phyloP scores from a whole-genome alignment of 2,888 invertebrate species.

The Metallyticus violacea region DNA sequence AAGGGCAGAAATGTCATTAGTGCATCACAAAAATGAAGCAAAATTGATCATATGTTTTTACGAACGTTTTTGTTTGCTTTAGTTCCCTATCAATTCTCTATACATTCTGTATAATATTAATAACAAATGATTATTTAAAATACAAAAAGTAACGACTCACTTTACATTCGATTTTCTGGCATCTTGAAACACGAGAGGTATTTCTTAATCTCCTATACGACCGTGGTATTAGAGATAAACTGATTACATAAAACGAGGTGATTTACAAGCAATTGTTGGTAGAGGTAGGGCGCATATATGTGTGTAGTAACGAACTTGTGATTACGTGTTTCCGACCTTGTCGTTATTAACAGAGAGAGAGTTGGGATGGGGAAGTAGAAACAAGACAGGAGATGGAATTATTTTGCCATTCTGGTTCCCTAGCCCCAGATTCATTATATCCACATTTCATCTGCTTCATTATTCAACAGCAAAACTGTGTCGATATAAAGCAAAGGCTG shows the following conservation, averaged over 20 bases:
- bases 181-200: neutral
- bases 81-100: too few species aligned
- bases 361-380: neutral
- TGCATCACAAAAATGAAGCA: too few species aligned
- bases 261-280: too few species aligned
- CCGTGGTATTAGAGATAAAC: neutral
- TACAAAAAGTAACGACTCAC: too few species aligned
- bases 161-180: too few species aligned
- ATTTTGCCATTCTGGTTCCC: neutral
- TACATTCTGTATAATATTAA: too few species aligned
- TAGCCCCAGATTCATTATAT: neutral
- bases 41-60: too few species aligned
- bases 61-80: too few species aligned
- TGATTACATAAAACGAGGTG: too few species aligned
- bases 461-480: neutral
- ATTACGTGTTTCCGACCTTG: neutral
- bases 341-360: neutral
- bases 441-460: neutral
- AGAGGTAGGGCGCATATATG: neutral
- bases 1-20: too few species aligned
- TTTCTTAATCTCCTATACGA: neutral
- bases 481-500: neutral
- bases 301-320: neutral
- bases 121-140: too few species aligned
- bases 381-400: neutral